A percentile compares a stretch with the other conserved stretches of the same genome.
Evolutionary conservation across 2,797 vertebrate species (phyloP).

Genomic region (Taenioides sp.): DNA sequence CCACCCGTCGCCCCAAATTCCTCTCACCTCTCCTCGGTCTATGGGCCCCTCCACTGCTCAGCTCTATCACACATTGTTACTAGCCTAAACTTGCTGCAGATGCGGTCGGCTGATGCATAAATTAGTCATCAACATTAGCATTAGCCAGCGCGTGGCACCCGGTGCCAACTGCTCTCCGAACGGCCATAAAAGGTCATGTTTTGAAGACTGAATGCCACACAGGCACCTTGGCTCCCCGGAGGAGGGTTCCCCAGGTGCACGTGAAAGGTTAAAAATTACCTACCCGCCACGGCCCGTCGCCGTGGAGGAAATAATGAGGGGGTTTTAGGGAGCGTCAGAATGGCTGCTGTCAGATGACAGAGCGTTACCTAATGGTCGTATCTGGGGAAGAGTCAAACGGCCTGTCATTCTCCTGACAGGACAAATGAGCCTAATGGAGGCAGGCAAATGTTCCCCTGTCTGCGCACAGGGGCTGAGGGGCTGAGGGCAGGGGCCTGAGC

Average conservation of each 20-base stretch:
- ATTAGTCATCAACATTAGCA: conserved; percentile 98
- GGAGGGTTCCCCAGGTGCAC: conserved; percentile 99
- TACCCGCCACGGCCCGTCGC: conserved; percentile 91
- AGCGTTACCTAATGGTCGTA: conserved; percentile 98
- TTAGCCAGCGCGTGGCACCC: conserved; percentile 87
- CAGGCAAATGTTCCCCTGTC: conserved; percentile 86
- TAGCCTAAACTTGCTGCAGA: conserved; percentile 85
- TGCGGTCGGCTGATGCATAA: conserved; percentile 88
- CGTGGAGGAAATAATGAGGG: conserved; percentile 99
- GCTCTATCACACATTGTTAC: conserved; percentile 64
- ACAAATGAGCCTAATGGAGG: conserved; percentile 98
- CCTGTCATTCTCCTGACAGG: conserved; percentile 95
- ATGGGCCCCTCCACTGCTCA: conserved; percentile 28
- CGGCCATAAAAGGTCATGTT: conserved; percentile 99
- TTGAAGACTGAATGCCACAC: conserved; percentile 99
- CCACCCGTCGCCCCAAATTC: conserved; percentile 64
- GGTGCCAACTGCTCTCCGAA: conserved; percentile 96
- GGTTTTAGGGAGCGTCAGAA: conserved; percentile 89
- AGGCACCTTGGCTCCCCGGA: conserved; percentile 98
- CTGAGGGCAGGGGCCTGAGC: conserved; percentile 86
- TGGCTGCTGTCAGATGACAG: conserved; percentile 96
- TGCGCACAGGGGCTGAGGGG: conserved; percentile 22
- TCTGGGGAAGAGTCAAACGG: conserved; percentile 96
- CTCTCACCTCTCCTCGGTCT: conserved; percentile 72
- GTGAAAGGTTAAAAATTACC: conserved; percentile 99